Conservation (phyloP, 2,888 invertebrate genomes). For the Brenthis ino region DNA sequence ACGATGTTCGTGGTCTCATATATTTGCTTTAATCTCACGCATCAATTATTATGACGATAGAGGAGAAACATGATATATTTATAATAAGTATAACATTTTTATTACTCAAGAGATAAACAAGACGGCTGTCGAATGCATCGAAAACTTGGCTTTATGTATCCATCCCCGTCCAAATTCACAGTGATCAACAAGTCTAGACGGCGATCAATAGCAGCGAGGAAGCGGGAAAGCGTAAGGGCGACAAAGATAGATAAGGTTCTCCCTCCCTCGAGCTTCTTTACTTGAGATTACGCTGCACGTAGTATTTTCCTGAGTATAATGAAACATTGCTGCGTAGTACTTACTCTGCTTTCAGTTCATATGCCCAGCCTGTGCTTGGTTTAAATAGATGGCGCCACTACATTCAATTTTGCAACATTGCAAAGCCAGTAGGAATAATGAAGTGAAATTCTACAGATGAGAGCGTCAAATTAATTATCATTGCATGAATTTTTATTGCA, state of each 20-base stretch:
- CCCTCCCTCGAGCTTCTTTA: constrained; percentile 35
- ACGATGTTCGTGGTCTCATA: constrained; percentile 22
- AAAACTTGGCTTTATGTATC: constrained; percentile 50
- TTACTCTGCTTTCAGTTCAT: constrained; percentile 5
- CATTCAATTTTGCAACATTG: constrained; percentile 28
- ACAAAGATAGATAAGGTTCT: constrained; percentile 42
- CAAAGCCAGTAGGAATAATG: constrained; percentile 21
- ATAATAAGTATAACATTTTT: background rate
- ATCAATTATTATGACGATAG: background rate
- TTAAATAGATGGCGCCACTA: constrained; percentile 27
- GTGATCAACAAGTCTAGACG: constrained; percentile 80
- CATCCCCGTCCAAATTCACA: constrained; percentile 53
- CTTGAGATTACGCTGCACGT: constrained; percentile 42
- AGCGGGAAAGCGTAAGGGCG: constrained; percentile 57
- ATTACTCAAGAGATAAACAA: background rate
- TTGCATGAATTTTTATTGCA: constrained; percentile 35
- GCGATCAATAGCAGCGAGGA: constrained; percentile 73
- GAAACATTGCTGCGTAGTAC: constrained; percentile 34
- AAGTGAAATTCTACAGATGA: constrained; percentile 32
- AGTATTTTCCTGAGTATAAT: constrained; percentile 40
- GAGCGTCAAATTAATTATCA: constrained; percentile 32
- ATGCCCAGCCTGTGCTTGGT: constrained; percentile 20
- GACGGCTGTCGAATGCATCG: constrained; percentile 10
- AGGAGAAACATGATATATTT: too few species aligned
- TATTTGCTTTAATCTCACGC: background rate